Evolutionary conservation across 2,888 invertebrate genomes (phyloP).

Genomic region (Drosophila yooni): DNA sequence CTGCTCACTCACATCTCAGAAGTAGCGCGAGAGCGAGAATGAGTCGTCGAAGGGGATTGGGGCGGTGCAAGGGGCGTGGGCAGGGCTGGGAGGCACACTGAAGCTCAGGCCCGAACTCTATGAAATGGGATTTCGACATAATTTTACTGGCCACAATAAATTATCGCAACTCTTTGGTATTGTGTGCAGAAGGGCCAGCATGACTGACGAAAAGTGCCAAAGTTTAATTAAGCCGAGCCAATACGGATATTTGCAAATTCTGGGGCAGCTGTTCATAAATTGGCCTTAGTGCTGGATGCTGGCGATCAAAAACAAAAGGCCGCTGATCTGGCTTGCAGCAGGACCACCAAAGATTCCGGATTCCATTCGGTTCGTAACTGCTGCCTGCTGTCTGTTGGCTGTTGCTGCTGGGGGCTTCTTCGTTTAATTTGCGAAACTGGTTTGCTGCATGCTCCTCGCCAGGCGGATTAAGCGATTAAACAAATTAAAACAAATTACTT

Average conservation of each 20-base stretch:
- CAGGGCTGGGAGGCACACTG: background rate
- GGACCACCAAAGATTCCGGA: constrained; percentile 72
- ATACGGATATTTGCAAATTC: constrained; percentile 37
- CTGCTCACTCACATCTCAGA: constrained; percentile 52
- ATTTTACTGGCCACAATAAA: constrained; percentile 64
- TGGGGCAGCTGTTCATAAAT: constrained; percentile 67
- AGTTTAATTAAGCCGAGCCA: constrained; percentile 70
- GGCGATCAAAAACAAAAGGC: constrained; percentile 76
- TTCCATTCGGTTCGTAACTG: constrained; percentile 35
- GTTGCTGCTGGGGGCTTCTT: constrained; percentile 34
- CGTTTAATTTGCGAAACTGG: constrained; percentile 65
- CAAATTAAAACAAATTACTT: constrained; percentile 83
- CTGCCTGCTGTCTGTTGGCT: constrained; percentile 9
- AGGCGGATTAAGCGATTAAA: constrained; percentile 82
- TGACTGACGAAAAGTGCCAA: constrained; percentile 74
- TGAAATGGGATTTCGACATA: constrained; percentile 70
- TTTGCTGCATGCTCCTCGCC: constrained; percentile 28
- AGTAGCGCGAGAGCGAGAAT: background rate
- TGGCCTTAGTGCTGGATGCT: constrained; percentile 59
- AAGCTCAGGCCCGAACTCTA: constrained; percentile 43
- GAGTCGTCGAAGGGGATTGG: background rate
- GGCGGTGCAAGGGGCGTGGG: background rate
- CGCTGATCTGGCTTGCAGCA: constrained; percentile 56
- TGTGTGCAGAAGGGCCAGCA: constrained; percentile 20
- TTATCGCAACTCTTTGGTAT: constrained; percentile 40